phyloP scores from a whole-genome alignment of 2,113 vertebrate species.

The Rhadina sibilatrix region DNA sequence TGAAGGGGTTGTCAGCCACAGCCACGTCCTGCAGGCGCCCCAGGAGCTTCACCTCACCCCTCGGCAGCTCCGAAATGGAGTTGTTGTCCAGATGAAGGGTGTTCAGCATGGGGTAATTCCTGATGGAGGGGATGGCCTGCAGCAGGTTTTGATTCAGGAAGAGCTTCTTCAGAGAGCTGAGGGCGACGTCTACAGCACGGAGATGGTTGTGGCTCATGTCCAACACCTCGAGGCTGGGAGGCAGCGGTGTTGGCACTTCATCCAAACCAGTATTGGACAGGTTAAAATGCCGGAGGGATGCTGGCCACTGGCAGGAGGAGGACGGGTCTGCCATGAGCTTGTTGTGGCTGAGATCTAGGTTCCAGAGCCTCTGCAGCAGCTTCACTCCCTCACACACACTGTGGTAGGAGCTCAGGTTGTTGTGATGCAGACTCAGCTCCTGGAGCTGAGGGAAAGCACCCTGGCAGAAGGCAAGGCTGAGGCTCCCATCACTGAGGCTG shows the following conservation, averaged over 20 bases:
- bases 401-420: slow-evolving; percentile 45
- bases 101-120: slow-evolving; percentile 36
- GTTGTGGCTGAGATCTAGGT: slow-evolving; percentile 74
- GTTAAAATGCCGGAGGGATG: slow-evolving; percentile 42
- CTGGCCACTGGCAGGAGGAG: slow-evolving; percentile 64
- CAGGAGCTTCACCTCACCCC: background rate
- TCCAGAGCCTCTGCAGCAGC: background rate
- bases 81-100: slow-evolving; percentile 67
- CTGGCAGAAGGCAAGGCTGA: slow-evolving; percentile 20
- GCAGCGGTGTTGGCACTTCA: slow-evolving; percentile 47
- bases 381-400: background rate
- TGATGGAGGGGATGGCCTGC: background rate
- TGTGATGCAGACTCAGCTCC: slow-evolving; percentile 45
- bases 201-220: slow-evolving; percentile 72
- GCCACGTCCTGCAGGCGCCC: background rate
- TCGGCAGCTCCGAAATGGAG: background rate
- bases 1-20: slow-evolving; percentile 26
- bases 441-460: slow-evolving; percentile 65
- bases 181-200: background rate
- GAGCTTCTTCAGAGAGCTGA: slow-evolving; percentile 40
- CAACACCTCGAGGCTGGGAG: slow-evolving; percentile 43
- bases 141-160: slow-evolving; percentile 65
- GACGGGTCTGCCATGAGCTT: background rate
- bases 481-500: slow-evolving; percentile 16
- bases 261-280: slow-evolving; percentile 58